Percentiles rank a stretch among this genome's conserved stretches.
phyloP scores from a whole-genome alignment of 2,797 vertebrate species.

The Podarcis lilfordi region DNA sequence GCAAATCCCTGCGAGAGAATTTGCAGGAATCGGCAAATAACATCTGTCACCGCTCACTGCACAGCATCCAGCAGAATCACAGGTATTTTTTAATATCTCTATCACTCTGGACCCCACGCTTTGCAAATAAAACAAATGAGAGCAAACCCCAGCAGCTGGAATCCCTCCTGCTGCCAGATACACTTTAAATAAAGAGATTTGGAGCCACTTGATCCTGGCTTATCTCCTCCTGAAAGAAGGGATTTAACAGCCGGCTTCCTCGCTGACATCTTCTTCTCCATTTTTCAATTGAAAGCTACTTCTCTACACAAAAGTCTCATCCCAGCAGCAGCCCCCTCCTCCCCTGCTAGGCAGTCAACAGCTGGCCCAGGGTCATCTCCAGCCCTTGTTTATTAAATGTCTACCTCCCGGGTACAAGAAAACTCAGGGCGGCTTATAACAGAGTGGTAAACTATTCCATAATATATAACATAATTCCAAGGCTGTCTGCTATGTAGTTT shows the following conservation, averaged over 20 bases:
- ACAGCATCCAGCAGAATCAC: background rate
- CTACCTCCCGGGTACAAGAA: background rate
- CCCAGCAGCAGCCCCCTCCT: background rate
- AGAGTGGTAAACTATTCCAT: background rate
- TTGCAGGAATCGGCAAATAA: slow-evolving; percentile 21
- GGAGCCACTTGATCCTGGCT: slow-evolving; percentile 31
- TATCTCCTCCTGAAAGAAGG: slow-evolving; percentile 35
- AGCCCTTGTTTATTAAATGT: background rate
- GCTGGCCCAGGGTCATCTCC: background rate
- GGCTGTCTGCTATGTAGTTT: no score
- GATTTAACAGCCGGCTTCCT: slow-evolving; percentile 37
- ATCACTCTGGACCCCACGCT: background rate
- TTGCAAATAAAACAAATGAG: slow-evolving; percentile 16
- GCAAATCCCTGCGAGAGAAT: slow-evolving; percentile 22
- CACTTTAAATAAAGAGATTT: slow-evolving; percentile 42
- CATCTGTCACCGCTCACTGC: slow-evolving; percentile 19
- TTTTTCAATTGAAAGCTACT: slow-evolving; percentile 16
- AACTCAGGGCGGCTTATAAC: background rate
- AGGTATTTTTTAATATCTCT: slow-evolving; percentile 36
- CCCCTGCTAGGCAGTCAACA: background rate
- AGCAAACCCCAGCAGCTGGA: slow-evolving; percentile 25
- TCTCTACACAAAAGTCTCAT: background rate
- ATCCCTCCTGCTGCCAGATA: slow-evolving; percentile 23
- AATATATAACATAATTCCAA: background rate
- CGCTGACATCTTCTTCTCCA: slow-evolving; percentile 8